phyloP scores from a whole-genome alignment of 2,797 vertebrate species.

The Sebastes steindachneri region DNA sequence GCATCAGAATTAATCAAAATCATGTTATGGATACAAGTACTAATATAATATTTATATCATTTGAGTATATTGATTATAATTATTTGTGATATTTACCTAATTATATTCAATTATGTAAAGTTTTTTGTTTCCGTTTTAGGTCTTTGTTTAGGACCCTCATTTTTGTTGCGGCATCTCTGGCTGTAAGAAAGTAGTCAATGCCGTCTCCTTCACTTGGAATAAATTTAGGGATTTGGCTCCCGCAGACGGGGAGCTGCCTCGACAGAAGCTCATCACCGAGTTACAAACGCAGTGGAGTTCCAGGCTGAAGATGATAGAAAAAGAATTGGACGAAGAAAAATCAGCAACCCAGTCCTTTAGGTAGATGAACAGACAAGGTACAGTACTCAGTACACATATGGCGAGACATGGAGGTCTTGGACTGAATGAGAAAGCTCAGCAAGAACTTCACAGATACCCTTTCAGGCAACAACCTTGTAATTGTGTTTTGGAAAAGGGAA shows the following conservation, averaged over 20 bases:
- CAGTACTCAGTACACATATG: background rate
- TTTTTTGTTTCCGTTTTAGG: background rate
- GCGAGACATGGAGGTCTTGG: background rate
- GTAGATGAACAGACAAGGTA: conserved; percentile 5
- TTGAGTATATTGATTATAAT: background rate
- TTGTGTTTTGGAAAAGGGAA: conserved; percentile 3
- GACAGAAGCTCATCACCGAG: conserved; percentile 7
- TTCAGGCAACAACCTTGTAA: background rate
- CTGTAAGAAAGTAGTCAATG: background rate
- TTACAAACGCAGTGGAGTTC: conserved; percentile 3
- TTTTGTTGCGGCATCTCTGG: background rate
- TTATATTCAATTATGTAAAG: background rate
- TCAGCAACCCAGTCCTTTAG: background rate
- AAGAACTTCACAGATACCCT: background rate
- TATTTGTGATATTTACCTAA: background rate
- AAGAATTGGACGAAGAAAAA: conserved; percentile 23
- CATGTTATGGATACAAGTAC: background rate
- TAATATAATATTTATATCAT: background rate
- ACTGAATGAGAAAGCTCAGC: conserved; percentile 14
- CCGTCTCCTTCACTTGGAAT: background rate
- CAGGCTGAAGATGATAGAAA: conserved; percentile 33
- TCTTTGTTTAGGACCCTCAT: background rate
- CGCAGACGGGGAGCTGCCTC: background rate
- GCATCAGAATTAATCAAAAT: background rate
- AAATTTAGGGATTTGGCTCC: conserved; percentile 13